Evolutionary conservation across 1,140 invertebrate species (phyloP).

Genomic region (Zaprionus ghesquierei): DNA sequence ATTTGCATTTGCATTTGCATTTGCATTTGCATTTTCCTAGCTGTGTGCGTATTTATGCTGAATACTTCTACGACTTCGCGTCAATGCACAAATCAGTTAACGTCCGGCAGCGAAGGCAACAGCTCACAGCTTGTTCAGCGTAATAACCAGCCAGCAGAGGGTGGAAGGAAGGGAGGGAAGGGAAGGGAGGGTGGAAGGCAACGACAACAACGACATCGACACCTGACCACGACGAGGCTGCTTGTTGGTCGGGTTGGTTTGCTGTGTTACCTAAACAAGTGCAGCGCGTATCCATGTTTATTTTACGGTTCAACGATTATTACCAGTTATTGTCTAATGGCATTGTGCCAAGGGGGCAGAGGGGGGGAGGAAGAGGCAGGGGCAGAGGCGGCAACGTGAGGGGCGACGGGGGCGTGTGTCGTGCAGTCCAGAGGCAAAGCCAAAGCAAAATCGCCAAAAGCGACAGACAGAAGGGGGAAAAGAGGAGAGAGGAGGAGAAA

Average conservation of each 20-base stretch:
- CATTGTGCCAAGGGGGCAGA: conserved; percentile 29
- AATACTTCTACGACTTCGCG: conserved; percentile 79
- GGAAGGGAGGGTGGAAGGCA: not conserved
- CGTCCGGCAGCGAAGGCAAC: conserved; percentile 59
- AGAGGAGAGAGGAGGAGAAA: not conserved
- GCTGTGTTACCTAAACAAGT: conserved; percentile 70
- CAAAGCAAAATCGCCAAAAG: conserved; percentile 58
- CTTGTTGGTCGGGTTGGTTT: conserved; percentile 10
- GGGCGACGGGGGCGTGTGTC: conserved; percentile 5
- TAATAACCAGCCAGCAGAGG: conserved; percentile 16
- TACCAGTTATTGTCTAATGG: conserved; percentile 80
- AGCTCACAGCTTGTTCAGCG: conserved; percentile 4
- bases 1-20: no score
- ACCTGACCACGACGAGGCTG: conserved; percentile 40
- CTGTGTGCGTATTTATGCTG: conserved; percentile 65
- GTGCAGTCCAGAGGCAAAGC: conserved; percentile 53
- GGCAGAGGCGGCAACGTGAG: not conserved
- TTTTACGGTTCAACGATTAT: conserved; percentile 81
- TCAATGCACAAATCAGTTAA: conserved; percentile 80
- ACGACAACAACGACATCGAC: conserved; percentile 40
- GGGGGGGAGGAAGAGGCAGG: conserved; percentile 4
- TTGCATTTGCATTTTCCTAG: not conserved
- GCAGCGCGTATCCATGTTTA: conserved; percentile 78
- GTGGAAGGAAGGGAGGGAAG: not conserved
- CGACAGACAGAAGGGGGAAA: not conserved